Base-by-base conservation (phyloP, 1,140 invertebrate genomes). In the Pogonognathellus flavescens region DNA sequence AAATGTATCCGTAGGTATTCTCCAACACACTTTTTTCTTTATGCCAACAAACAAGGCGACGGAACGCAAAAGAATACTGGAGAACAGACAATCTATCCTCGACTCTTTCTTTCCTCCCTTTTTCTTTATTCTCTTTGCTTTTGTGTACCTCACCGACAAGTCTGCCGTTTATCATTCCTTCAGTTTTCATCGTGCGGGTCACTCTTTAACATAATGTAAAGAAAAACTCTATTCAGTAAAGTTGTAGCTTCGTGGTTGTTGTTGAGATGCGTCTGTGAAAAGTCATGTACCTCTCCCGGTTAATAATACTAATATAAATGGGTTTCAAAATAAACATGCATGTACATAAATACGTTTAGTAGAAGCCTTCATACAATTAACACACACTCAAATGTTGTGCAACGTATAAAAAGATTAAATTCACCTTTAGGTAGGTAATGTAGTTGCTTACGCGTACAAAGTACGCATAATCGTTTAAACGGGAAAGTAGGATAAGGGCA, bases 81-180 rank as follows among this genome's bases (percentile, higher is more conserved):
- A 41, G 31, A 31, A 76, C 70, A 76, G 70, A 76, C 70, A 76
- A 76, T 76, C 70, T 76, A 76, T 76, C 70, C 70, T 76, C 70
- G 49, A 76, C 70, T 76, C 70, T 76, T 76, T 76, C 70, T 76
- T 76, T 76, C 70, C 70, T 76, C 70, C 70, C 70, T 76, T 76
- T 72, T 76, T 76, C 70, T 76, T 76, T 76, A 49, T 76, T 76
- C 70, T 76, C 70, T 76, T 76, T 76, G 31, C 70, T 50, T 76
- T 76, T 76, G 70, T 76, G 41, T 76, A 31, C 25, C 31, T 41
- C 70, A 76, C 70, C 70, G 70, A 76, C 70, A 76, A 76, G 25
- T 76, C 41, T 49, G 41, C 70, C 70, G 70, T 76, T 76, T 76
- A 76, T 76, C 70, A 76, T 76, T 76, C 70, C 70, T 49, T 50